Base-by-base conservation (phyloP, 1,140 invertebrate genomes). In the Sipha flava region DNA sequence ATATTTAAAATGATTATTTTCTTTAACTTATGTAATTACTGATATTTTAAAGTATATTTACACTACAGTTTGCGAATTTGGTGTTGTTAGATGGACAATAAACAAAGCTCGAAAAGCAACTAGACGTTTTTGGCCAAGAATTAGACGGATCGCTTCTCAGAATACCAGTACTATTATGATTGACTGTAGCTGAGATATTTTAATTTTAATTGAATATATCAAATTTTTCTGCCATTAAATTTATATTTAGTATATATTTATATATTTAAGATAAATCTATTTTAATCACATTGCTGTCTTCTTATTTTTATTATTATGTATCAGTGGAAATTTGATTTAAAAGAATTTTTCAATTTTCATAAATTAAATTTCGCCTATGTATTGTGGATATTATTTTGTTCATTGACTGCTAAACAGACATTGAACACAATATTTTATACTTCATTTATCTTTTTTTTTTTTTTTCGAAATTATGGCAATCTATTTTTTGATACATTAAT, bases 81-180 rank as follows among this genome's bases (percentile, higher is more conserved):
- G 52, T 12, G 34, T 77, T 43, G 37, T 77, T 26, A 57, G 34
- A 77, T 77, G 73, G 73, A 77, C 73, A 59, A 26, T 77, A 18
- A 77, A 16, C 26, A 77, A 59, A 57, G 73, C 73, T 26, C 52
- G 52, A 29, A 77, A 77, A 59, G 73, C 73, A 0, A 34, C 52
- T 59, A 54, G 52, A 59, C 73, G 73, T 2, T 59, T 57, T 77
- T 77, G 73, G 73, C 52, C 73, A 18, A 57, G 73, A 77, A 52
- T 77, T 18, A 77, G 73, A 12, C 73, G 73, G n/a, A 59, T 77
- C 16, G 52, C 73, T 57, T 77, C 73, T 3, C 73, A 77, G n/a
- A 77, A 77, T 77, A 77, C 73, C 23, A 77, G 52, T 57, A 77
- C 73, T 57, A 59, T 77, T 59, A 77, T 77, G 73, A 77, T 77